Percentiles rank a stretch among this genome's conserved stretches.
These are phyloP conservation scores for Arvicanthis niloticus DNA, from an alignment of 2,113 vertebrate genomes.

Conservation along the genomic window DNA sequence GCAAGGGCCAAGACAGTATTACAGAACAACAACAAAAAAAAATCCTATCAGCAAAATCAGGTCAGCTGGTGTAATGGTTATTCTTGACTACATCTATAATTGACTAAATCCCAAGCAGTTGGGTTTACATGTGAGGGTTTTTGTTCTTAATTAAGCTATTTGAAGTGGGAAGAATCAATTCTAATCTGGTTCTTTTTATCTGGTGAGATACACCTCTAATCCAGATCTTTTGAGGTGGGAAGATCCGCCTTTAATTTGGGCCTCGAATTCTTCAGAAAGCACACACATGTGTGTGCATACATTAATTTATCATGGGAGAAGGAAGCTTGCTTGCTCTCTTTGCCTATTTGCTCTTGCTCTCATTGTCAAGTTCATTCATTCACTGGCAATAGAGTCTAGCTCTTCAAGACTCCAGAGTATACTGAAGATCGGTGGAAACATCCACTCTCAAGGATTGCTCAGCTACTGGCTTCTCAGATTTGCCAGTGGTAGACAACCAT, in stretches of 20 bases:
- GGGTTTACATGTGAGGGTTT: not conserved
- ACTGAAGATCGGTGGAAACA: not conserved
- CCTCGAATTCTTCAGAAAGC: too few relatives aligned
- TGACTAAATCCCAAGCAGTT: not conserved
- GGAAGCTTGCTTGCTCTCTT: not conserved
- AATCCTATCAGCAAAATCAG: not conserved
- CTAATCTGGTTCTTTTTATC: not conserved
- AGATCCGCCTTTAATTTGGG: not conserved
- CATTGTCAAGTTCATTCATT: not conserved
- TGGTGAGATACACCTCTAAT: not conserved
- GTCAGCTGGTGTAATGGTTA: not conserved
- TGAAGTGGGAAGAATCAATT: not conserved
- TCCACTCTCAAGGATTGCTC: not conserved
- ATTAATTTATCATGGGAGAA: too few relatives aligned
- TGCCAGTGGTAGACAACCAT: not conserved
- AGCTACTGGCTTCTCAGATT: not conserved
- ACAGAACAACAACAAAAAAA: not conserved
- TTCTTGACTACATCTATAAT: not conserved
- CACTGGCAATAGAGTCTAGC: not conserved
- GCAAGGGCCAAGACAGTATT: slow-evolving; percentile 19
- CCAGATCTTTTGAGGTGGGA: not conserved
- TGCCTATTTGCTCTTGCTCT: not conserved
- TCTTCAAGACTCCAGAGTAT: not conserved
- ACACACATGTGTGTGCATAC: too few relatives aligned
- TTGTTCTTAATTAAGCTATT: not conserved